phyloP scores from a whole-genome alignment of 2,888 invertebrate genomes.

The Salpingus planirostris region DNA sequence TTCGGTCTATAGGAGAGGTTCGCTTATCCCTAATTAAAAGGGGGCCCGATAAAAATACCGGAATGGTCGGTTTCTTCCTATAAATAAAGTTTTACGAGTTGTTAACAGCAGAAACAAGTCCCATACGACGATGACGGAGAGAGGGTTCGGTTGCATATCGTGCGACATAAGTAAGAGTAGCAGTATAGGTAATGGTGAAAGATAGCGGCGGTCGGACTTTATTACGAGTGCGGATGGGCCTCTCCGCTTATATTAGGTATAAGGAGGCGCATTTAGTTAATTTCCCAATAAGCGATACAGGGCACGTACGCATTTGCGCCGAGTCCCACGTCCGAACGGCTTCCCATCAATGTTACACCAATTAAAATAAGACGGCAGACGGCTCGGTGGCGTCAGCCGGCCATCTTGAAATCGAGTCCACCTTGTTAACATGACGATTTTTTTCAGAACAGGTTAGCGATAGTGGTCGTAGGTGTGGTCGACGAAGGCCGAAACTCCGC shows the following conservation, averaged over 20 bases:
- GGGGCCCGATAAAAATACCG: neutral
- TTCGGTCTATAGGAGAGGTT: no score
- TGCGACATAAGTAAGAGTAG: no score
- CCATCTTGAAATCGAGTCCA: constrained; percentile 39
- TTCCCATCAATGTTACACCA: constrained; percentile 39
- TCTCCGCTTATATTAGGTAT: no score
- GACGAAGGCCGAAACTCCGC: constrained; percentile 25
- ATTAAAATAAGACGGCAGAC: constrained; percentile 37
- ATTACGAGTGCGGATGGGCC: no score
- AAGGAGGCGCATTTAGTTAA: constrained; percentile 26
- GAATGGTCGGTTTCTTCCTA: neutral
- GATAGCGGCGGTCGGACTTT: no score
- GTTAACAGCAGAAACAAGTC: no score
- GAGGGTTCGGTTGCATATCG: no score
- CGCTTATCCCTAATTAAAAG: neutral
- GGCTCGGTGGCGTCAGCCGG: constrained; percentile 35
- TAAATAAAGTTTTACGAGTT: neutral
- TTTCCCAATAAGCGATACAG: constrained; percentile 37
- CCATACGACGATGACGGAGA: no score
- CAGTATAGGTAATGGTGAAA: no score
- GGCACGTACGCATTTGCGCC: constrained; percentile 38
- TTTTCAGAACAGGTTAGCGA: constrained; percentile 37
- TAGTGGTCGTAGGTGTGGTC: constrained; percentile 35
- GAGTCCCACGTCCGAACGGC: constrained; percentile 37
- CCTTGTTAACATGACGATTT: constrained; percentile 40